Evolutionary conservation across 2,888 invertebrate species (phyloP).

Genomic region (Theretra japonica): DNA sequence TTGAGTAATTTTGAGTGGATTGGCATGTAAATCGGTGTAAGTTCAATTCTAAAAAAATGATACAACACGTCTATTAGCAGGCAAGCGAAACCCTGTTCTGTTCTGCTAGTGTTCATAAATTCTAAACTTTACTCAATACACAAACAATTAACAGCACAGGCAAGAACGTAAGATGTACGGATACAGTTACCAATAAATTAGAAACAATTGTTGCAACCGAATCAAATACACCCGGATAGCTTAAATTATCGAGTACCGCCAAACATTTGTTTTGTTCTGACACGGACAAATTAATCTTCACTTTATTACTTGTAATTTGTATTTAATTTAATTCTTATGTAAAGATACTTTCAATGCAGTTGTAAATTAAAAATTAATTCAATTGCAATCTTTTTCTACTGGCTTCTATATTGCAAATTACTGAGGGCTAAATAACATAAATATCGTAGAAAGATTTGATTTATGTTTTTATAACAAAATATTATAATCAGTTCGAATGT

Average conservation of each 20-base stretch:
- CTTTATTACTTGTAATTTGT: slow-evolving; percentile 8
- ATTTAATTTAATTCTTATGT: neutral
- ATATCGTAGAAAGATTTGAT: too few species aligned
- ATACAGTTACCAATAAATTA: slow-evolving; percentile 21
- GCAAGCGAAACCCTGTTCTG: too few species aligned
- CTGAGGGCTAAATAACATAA: too few species aligned
- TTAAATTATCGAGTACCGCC: neutral
- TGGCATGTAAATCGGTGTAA: too few species aligned
- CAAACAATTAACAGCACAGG: neutral
- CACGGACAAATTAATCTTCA: neutral
- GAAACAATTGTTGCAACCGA: neutral
- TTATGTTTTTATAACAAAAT: too few species aligned
- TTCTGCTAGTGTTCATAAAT: too few species aligned
- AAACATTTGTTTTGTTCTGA: neutral
- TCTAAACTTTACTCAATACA: neutral
- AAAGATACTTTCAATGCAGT: neutral
- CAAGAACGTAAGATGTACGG: neutral
- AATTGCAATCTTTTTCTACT: too few species aligned
- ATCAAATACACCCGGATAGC: slow-evolving; percentile 3
- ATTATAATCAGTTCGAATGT: too few species aligned
- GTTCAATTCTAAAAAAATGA: too few species aligned
- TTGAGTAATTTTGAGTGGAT: too few species aligned
- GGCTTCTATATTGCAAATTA: too few species aligned
- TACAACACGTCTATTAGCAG: too few species aligned
- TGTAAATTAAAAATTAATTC: neutral